Evolutionary conservation across 2,888 invertebrate genomes (phyloP).

Genomic region (Philereme vetulata): DNA sequence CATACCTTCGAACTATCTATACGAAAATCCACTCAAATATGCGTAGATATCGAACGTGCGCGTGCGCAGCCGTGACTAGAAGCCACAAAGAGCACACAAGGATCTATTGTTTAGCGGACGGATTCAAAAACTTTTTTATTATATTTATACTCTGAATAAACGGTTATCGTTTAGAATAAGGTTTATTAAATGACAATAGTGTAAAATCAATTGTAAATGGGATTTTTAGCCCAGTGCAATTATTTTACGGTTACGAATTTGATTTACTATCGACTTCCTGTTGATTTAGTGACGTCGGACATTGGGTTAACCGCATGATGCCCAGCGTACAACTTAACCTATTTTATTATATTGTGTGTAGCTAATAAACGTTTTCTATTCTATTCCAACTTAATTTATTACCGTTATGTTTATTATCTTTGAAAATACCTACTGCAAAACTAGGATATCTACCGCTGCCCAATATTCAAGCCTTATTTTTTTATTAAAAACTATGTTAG

Average conservation of each 20-base stretch:
- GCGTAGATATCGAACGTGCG: conserved; percentile 29
- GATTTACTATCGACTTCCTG: not conserved
- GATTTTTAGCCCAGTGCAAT: too few relatives aligned
- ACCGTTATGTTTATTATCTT: too few relatives aligned
- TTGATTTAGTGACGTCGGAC: not conserved
- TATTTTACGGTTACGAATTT: too few relatives aligned
- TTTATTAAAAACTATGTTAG: not conserved
- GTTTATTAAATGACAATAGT: conserved; percentile 5
- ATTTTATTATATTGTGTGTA: too few relatives aligned
- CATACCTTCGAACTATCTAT: conserved; percentile 29
- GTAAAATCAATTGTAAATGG: not conserved
- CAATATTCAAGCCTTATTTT: too few relatives aligned
- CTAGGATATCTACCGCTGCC: too few relatives aligned
- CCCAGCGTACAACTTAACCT: too few relatives aligned
- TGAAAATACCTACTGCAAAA: too few relatives aligned
- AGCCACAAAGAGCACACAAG: conserved; percentile 45
- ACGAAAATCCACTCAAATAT: conserved; percentile 39
- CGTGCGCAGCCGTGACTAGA: conserved; percentile 51
- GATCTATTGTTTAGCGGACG: conserved; percentile 39
- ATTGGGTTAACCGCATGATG: not conserved
- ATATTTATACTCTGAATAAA: conserved; percentile 13
- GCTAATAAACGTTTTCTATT: too few relatives aligned
- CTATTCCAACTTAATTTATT: too few relatives aligned
- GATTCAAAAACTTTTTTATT: conserved; percentile 23
- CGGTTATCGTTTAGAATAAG: not conserved